Base-by-base conservation (phyloP, 1,140 invertebrate species). In the Theocolax elegans region DNA sequence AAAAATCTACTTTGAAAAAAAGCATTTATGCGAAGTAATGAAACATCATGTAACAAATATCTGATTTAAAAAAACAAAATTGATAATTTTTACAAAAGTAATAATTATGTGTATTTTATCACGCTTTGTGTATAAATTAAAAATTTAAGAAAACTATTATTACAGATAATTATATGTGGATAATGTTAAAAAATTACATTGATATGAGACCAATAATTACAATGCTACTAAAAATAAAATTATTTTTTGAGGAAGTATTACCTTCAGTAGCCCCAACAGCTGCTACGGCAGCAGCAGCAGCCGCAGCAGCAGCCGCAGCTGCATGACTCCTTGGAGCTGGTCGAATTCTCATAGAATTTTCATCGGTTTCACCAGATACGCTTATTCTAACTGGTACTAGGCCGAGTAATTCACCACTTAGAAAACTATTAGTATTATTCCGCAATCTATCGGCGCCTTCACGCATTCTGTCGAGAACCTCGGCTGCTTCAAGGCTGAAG, bases 341-440 rank as follows among this genome's bases (percentile, higher is more conserved):
- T 64, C 81, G 78, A 72, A 86, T 86, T 63, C 83, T 80, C 56
- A 84, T 66, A 0, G 83, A 79, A 65, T 74, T 84, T 42, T 86
- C 83, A 25, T 87, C 86, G 15, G 80, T 75, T 73, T 86, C 85
- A 48, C 83, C 82, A 13, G 85, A 83, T n/a, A 87, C 84, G 65
- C 81, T 86, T 54, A 87, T 87, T 74, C 84, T 81, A 59, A 87
- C 86, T 38, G 86, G 86, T 68, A 86, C 82, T 69, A 86, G 77
- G 73, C 83, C 80, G 72, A 89, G 84, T 77, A 90, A 80, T 79
- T 91, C 91, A 62, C 91, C 89, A 31, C 92, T 92, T 6, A 93
- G 82, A 75, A 93, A 90, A 80, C 90, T 92, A 80, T 93, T 94
- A 29, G 92, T 92, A 77, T 92, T 94, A 80, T 94, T 94, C 31